Conservation (phyloP, 2,797 vertebrate species). For the Botia kubotai region DNA sequence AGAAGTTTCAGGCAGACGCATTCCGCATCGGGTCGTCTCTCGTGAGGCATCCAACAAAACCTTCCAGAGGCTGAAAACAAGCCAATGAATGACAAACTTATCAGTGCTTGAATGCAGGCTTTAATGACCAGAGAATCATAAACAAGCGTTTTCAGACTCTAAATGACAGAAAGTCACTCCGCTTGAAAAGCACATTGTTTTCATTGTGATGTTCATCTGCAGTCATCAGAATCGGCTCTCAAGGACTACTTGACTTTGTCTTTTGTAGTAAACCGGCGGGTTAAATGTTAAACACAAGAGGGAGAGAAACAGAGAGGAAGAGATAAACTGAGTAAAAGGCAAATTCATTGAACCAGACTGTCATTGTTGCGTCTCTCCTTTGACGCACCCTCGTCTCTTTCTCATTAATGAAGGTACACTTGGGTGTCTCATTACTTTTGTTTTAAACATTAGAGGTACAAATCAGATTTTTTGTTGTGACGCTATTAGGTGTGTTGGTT, state of each 20-base stretch:
- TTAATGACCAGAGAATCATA: constrained; percentile 35
- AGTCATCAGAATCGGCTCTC: constrained; percentile 22
- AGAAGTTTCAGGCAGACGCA: constrained; percentile 26
- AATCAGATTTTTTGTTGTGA: neutral
- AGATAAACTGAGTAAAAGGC: neutral
- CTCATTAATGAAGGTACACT: neutral
- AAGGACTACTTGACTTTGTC: constrained; percentile 47
- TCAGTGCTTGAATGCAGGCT: constrained; percentile 36
- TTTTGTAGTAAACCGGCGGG: constrained; percentile 38
- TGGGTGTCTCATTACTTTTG: neutral
- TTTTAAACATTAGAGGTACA: neutral
- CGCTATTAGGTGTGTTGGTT: too few relatives aligned
- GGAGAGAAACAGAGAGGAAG: neutral
- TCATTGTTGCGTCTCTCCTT: neutral
- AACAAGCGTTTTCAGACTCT: constrained; percentile 39
- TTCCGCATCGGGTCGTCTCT: constrained; percentile 20
- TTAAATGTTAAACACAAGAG: constrained; percentile 29
- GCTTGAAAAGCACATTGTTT: constrained; percentile 33
- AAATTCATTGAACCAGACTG: neutral
- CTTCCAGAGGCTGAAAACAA: constrained; percentile 27
- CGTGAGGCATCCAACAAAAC: constrained; percentile 28
- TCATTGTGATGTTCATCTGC: constrained; percentile 41
- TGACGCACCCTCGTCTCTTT: constrained; percentile 17
- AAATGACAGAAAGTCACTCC: constrained; percentile 20
- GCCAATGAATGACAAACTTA: constrained; percentile 37